Evolutionary conservation across 1,140 invertebrate species (phyloP).

Genomic region (Brevipalpus yothersi): DNA sequence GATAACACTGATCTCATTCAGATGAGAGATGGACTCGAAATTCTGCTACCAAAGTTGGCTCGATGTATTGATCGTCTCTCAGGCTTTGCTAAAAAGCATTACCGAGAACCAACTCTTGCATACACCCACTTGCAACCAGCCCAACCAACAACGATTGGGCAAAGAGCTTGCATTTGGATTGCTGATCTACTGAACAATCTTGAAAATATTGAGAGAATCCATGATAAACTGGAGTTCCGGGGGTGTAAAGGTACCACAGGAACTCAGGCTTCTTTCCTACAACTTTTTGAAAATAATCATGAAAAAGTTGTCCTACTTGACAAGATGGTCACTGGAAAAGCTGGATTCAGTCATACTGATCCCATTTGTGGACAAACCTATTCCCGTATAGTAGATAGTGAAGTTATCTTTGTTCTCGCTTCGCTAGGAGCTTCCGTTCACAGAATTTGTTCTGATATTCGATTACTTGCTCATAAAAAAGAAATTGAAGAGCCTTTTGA

Average conservation of each 20-base stretch:
- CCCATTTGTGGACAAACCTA: conserved; percentile 90
- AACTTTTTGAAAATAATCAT: conserved; percentile 66
- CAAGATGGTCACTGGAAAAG: conserved; percentile 49
- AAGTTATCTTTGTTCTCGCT: conserved; percentile 43
- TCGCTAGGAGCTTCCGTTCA: conserved; percentile 63
- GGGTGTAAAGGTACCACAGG: conserved; percentile 97
- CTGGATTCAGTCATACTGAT: conserved; percentile 58
- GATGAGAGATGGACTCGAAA: conserved; percentile 57
- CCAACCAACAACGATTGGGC: conserved; percentile 63
- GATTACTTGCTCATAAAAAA: conserved; percentile 71
- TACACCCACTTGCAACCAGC: conserved; percentile 47
- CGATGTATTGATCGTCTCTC: conserved; percentile 48
- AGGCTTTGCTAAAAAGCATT: conserved; percentile 55
- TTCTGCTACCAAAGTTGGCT: conserved; percentile 56
- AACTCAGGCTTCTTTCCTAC: conserved; percentile 79
- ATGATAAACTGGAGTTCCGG: conserved; percentile 60
- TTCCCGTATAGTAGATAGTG: conserved; percentile 71
- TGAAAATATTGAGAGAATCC: conserved; percentile 41
- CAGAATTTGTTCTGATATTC: conserved; percentile 75
- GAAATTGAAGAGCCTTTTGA: conserved; percentile 98
- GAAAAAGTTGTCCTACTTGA: conserved; percentile 64
- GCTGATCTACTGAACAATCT: conserved; percentile 89
- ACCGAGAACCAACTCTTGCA: conserved; percentile 59
- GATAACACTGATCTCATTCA: conserved; percentile 91
- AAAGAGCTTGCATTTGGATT: conserved; percentile 80